Base-by-base conservation (phyloP, 2,888 invertebrate species). In the Amiota mariae region DNA sequence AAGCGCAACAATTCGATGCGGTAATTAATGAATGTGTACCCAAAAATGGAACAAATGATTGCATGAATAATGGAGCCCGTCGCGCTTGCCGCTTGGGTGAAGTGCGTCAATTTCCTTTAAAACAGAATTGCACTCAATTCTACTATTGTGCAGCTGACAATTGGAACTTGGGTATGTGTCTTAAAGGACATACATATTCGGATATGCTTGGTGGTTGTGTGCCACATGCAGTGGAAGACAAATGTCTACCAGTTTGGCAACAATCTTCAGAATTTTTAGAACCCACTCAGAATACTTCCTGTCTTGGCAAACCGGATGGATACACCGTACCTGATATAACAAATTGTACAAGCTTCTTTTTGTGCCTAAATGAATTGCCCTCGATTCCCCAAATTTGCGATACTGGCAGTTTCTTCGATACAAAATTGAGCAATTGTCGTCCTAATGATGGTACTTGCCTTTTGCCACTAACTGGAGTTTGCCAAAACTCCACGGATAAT, bases 361-460 rank as follows among this genome's bases (percentile, higher is more conserved):
- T 89, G 10, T 88, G 88, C 70, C 36, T 36, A 2, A 36, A 36
- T 36, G 36, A 36, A 6, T 6, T 36, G 6, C 36, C 36, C 6
- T 36, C 36, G 6, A 48, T 85, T 8, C 75, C 80, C 11, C 77
- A 79, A 2, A 54, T 70, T 0, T 88, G 88, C 64, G n/a, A 74
- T 0, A 20, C 71, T 0, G 87, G 83, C 18, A 85, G 82, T 64
- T 88, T 80, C 72, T 88, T 80, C 51, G 87, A 88, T 72, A 64
- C 77, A 0, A 49, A 24, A 0, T 64, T 73, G 0, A 81, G 82
- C 2, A 83, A 83, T 36, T 89, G 89, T 61, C 81, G 83, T 0
- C 82, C 86, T 46, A 86, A 88, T 72, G 82, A 87, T 61, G 88
- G 87, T 54, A 76, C 76, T 2, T 88, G 88, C 59, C 77, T 71